These are phyloP conservation scores for Clavelina lepadiformis DNA, from an alignment of 23 tunicate genomes.

Conservation along the genomic window DNA sequence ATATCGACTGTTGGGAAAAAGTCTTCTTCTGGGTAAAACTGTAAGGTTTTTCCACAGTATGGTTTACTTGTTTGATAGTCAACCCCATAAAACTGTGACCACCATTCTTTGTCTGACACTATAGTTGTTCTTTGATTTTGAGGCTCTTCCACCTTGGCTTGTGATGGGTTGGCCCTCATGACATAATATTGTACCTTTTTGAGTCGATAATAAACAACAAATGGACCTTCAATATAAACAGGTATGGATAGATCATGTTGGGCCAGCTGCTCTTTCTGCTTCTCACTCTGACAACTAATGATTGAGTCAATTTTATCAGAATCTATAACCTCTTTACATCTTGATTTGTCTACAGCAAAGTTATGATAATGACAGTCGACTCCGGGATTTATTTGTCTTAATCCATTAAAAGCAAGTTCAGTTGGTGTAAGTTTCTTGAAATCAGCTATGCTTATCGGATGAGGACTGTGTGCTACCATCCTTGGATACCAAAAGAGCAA, in stretches of 20 bases:
- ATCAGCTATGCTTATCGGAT: slow-evolving; percentile 15
- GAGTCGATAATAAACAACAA: slow-evolving; percentile 23
- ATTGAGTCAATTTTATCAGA: slow-evolving; percentile 40
- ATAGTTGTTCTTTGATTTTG: neutral
- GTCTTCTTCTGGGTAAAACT: slow-evolving; percentile 29
- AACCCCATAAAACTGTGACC: slow-evolving; percentile 58
- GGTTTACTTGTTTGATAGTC: slow-evolving; percentile 44
- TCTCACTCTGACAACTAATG: slow-evolving; percentile 58
- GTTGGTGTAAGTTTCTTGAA: slow-evolving; percentile 45
- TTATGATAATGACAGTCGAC: slow-evolving; percentile 36
- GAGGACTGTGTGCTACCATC: slow-evolving; percentile 19
- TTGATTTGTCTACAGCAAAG: slow-evolving; percentile 35
- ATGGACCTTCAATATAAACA: slow-evolving; percentile 73
- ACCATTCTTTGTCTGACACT: slow-evolving; percentile 77
- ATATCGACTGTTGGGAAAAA: slow-evolving; percentile 54
- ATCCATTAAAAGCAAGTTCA: slow-evolving; percentile 73
- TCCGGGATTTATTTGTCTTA: slow-evolving; percentile 84
- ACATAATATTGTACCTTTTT: slow-evolving; percentile 67
- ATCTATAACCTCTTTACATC: slow-evolving; percentile 19
- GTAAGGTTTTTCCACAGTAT: slow-evolving; percentile 1
- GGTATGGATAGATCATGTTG: slow-evolving; percentile 62
- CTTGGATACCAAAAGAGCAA: slow-evolving; percentile 78
- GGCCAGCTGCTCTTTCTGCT: slow-evolving; percentile 40
- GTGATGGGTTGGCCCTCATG: slow-evolving; percentile 62
- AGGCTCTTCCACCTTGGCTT: neutral